A percentile compares a stretch with the other conserved stretches of the same genome.
Conservation (phyloP, 2,797 vertebrate genomes). For the Sebastiscus albofasciatus region DNA sequence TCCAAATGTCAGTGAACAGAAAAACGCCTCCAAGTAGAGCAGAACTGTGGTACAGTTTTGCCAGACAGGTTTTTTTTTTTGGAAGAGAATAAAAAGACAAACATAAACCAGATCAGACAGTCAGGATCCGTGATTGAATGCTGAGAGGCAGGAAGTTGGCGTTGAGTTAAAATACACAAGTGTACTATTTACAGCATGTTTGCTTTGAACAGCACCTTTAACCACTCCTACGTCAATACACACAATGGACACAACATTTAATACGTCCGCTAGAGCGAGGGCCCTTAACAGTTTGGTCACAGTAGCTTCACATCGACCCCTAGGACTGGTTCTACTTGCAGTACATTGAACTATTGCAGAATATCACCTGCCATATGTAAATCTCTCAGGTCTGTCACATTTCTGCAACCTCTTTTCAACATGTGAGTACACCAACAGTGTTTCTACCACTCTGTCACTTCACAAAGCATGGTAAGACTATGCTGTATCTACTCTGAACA, state of each 20-base stretch:
- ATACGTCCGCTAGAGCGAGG: constrained; percentile 45
- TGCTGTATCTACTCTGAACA: constrained; percentile 59
- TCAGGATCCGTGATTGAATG: constrained; percentile 72
- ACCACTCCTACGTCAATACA: constrained; percentile 74
- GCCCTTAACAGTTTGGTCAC: constrained; percentile 66
- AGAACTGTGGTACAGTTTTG: constrained; percentile 71
- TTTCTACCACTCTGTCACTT: constrained; percentile 71
- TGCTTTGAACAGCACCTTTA: constrained; percentile 72
- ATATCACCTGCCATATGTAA: constrained; percentile 40
- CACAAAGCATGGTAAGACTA: constrained; percentile 66
- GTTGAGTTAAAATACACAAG: constrained; percentile 76
- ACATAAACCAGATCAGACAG: constrained; percentile 66
- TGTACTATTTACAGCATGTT: constrained; percentile 87
- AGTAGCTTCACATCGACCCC: constrained; percentile 61
- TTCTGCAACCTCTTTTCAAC: constrained; percentile 44
- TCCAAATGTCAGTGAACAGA: constrained; percentile 78
- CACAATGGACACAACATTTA: constrained; percentile 79
- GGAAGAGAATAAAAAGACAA: constrained; percentile 72
- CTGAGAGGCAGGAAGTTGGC: constrained; percentile 78
- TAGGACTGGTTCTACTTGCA: constrained; percentile 68
- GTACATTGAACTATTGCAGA: constrained; percentile 63
- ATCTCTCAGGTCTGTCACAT: constrained; percentile 49
- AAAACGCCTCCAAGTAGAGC: constrained; percentile 65
- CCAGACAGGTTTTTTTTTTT: constrained; percentile 61
- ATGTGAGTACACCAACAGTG: constrained; percentile 63